phyloP scores from a whole-genome alignment of 2,888 invertebrate genomes.

The Protonemura montana region DNA sequence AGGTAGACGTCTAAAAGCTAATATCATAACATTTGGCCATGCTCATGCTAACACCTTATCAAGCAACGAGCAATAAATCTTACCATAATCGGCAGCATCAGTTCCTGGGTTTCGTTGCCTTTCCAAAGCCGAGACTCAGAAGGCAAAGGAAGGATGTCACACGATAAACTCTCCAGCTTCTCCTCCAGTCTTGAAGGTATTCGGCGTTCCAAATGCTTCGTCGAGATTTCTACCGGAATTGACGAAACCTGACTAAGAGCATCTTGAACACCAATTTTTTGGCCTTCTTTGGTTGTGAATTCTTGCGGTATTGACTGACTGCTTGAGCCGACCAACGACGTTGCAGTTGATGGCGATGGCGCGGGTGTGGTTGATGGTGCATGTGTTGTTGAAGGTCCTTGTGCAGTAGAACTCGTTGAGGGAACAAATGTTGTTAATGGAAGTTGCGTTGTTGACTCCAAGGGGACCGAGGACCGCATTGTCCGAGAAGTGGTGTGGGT shows the following conservation, averaged over 20 bases:
- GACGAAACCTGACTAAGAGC: background rate
- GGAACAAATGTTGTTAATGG: background rate
- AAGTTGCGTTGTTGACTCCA: background rate
- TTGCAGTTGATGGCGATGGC: background rate
- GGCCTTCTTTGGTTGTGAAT: background rate
- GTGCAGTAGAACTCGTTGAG: background rate
- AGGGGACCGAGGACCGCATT: background rate
- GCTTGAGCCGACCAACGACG: background rate
- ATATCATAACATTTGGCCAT: background rate
- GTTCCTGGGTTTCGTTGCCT: constrained; percentile 75
- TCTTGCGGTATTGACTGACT: background rate
- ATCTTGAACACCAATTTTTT: background rate
- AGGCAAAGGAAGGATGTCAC: constrained; percentile 71
- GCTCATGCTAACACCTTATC: background rate
- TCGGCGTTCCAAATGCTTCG: constrained; percentile 36
- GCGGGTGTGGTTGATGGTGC: background rate
- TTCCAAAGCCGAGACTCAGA: constrained; percentile 73
- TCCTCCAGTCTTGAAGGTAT: constrained; percentile 66
- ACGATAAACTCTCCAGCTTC: constrained; percentile 70
- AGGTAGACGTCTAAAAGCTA: background rate
- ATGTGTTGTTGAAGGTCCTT: background rate
- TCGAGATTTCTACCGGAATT: background rate
- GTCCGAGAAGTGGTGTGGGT: background rate
- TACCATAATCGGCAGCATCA: constrained; percentile 72
- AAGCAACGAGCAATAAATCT: constrained; percentile 55